Evolutionary conservation across 2,113 vertebrate species (phyloP), one percentile per base, ranked within the genome.

Genomic region (Emydura subglobosa): DNA sequence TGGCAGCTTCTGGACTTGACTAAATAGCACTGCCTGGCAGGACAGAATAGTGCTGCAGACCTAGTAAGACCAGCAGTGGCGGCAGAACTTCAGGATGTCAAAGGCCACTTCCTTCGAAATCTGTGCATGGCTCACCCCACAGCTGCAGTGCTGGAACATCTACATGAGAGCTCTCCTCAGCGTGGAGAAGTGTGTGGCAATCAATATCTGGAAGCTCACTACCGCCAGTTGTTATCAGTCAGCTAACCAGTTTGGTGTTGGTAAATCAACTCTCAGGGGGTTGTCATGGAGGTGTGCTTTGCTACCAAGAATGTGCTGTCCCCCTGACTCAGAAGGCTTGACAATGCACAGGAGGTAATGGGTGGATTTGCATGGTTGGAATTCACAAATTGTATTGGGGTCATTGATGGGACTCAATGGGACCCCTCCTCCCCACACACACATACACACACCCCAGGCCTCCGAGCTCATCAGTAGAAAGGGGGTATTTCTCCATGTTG

Each of bases 101-200:
- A 47, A 42, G 42, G 39, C 14, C 34, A 50, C 27, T 74, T 68
- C 57, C 85, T 5, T 39, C 55, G 12, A 81, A 9, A n/a, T 80
- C 14, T 83, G 39, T 78, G 31, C 27, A 74, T 25, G 44, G 29
- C 39, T 2, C 1, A 21, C 3, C 31, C 7, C 14, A 0, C 0
- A 25, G n/a, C 47, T n/a, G 11, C 0, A 1, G 16, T 72, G 34
- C 16, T 72, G n/a, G 65, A n/a, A 39, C 34, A 39, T 8, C 34
- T 72, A 4, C 17, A 72, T 10, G 17, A 57, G 79, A 39, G 10
- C 57, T 83, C 21, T 31, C 47, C 24, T 16, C 25, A 27, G 3
- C 19, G 17, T 6, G 24, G 29, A 79, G 24, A 72, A n/a, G 4
- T 10, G 27, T 31, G 22, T n/a, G 65, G 34, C 34, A n/a, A 61